Evolutionary conservation across 2,113 vertebrate species (phyloP).

Genomic region (human (Homo sapiens)): DNA sequence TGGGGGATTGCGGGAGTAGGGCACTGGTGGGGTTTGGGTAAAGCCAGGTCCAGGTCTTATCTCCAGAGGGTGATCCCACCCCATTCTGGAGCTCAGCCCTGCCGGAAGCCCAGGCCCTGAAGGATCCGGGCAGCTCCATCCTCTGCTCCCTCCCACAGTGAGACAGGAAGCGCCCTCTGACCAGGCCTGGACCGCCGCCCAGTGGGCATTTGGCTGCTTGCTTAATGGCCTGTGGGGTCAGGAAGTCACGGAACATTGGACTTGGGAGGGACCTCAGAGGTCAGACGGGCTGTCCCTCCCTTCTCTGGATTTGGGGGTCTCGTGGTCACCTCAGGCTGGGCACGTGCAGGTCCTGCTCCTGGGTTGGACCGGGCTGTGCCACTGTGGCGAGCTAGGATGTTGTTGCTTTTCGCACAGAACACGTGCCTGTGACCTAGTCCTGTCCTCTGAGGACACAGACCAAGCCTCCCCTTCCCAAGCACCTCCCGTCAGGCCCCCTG

Average conservation of each 20-base stretch:
- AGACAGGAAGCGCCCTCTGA: constrained; percentile 57
- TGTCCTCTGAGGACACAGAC: neutral
- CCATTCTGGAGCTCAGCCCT: neutral
- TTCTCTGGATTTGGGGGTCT: neutral
- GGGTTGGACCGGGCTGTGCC: accelerated
- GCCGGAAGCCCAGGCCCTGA: neutral
- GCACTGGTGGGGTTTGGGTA: neutral
- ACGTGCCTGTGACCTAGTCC: neutral
- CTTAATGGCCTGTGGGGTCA: constrained; percentile 21
- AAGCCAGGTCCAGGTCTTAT: neutral
- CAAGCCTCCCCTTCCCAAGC: neutral
- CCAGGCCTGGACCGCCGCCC: constrained; percentile 55
- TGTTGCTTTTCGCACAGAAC: neutral
- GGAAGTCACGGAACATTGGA: constrained; percentile 16
- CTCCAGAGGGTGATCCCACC: too few species aligned
- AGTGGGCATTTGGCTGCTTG: constrained; percentile 44
- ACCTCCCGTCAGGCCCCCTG: neutral
- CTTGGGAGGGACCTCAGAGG: constrained; percentile 4
- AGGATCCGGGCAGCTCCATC: neutral
- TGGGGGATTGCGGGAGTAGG: too few species aligned
- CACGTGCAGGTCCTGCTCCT: neutral
- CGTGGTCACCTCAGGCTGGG: neutral
- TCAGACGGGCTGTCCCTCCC: neutral
- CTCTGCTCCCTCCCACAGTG: neutral
- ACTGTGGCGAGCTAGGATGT: neutral